Percentiles rank a stretch among this genome's conserved stretches.
phyloP scores from a whole-genome alignment of 2,797 vertebrate species.

The Lutjanus argentimaculatus region DNA sequence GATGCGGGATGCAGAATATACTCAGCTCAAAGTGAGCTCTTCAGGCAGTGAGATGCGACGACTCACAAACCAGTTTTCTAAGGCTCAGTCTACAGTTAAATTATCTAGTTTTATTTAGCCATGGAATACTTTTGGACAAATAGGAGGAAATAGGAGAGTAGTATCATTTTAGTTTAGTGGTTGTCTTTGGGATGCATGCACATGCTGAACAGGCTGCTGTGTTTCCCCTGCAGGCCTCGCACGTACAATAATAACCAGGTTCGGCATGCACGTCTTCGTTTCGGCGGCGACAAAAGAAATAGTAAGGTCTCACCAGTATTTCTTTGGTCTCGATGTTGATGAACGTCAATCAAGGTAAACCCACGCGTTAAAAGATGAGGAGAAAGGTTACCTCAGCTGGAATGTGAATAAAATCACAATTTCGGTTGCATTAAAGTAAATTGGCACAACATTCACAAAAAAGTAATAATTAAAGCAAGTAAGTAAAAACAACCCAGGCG shows the following conservation, averaged over 20 bases:
- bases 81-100: constrained; percentile 38
- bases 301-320: constrained; percentile 57
- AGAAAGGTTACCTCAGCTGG: constrained; percentile 4
- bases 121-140: constrained; percentile 14
- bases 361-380: background rate
- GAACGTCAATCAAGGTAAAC: constrained; percentile 30
- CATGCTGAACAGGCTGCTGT: background rate
- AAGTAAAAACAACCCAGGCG: background rate
- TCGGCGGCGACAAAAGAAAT: constrained; percentile 47
- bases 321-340: constrained; percentile 84
- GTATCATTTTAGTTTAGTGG: constrained; percentile 5
- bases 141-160: constrained; percentile 12
- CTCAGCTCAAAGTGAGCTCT: constrained; percentile 28
- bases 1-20: constrained; percentile 52
- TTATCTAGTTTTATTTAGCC: constrained; percentile 3
- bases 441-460: constrained; percentile 18
- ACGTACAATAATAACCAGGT: background rate
- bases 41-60: constrained; percentile 46
- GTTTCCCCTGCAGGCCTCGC: constrained; percentile 7
- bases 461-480: background rate
- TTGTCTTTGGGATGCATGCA: constrained; percentile 59
- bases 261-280: constrained; percentile 10
- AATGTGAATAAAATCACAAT: constrained; percentile 11
- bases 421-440: constrained; percentile 12
- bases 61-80: constrained; percentile 34